Percentiles rank a stretch among this genome's conserved stretches.
phyloP scores from a whole-genome alignment of 1,140 invertebrate genomes.

The Drosophila takahashii region DNA sequence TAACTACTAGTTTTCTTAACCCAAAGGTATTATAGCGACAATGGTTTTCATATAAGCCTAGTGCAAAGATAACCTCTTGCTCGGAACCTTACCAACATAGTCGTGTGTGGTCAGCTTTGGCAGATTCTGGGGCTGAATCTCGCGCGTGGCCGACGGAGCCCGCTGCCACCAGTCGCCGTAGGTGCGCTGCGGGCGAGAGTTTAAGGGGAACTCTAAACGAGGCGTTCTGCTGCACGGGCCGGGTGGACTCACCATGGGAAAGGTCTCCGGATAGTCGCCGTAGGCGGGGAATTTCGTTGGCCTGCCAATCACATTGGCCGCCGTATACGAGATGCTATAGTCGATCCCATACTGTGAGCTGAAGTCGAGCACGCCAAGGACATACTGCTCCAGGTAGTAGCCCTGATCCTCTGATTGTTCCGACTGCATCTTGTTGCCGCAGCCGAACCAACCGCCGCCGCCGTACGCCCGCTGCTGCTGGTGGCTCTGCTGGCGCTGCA shows the following conservation, averaged over 20 bases:
- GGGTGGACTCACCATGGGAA: slow-evolving; percentile 90
- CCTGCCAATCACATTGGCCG: slow-evolving; percentile 92
- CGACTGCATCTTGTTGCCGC: slow-evolving; percentile 27
- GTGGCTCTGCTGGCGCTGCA: slow-evolving; percentile 23
- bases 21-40: too few species aligned
- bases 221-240: background rate
- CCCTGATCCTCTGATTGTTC: slow-evolving; percentile 41
- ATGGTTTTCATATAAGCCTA: too few species aligned
- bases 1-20: too few species aligned
- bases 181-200: slow-evolving; percentile 88
- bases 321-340: slow-evolving; percentile 94
- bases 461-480: slow-evolving; percentile 13
- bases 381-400: slow-evolving; percentile 88
- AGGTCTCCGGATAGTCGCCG: slow-evolving; percentile 95
- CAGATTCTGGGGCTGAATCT: slow-evolving; percentile 91
- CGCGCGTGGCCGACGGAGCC: slow-evolving; percentile 88
- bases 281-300: slow-evolving; percentile 94
- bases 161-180: slow-evolving; percentile 96
- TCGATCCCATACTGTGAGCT: slow-evolving; percentile 96
- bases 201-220: slow-evolving; percentile 29
- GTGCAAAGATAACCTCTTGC: too few species aligned
- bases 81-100: slow-evolving; percentile 90
- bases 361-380: slow-evolving; percentile 90
- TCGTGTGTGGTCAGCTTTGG: slow-evolving; percentile 90
- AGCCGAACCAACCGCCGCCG: slow-evolving; percentile 23